Conservation (phyloP, 2,797 vertebrate species). For the Sciurus vulgaris region DNA sequence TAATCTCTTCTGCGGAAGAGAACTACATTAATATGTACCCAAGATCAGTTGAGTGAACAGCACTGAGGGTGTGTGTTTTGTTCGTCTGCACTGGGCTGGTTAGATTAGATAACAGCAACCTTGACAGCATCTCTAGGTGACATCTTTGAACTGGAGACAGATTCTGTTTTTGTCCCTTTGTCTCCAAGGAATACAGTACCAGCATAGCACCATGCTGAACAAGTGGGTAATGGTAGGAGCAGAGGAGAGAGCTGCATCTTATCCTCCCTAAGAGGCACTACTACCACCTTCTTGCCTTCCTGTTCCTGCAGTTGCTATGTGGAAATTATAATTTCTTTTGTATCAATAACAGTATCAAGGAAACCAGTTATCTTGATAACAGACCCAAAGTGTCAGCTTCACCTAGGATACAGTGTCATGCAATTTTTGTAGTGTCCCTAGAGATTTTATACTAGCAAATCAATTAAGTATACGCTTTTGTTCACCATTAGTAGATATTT, state of each 20-base stretch:
- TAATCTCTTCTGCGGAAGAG: neutral
- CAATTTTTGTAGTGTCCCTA: neutral
- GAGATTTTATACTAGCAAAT: neutral
- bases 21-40: neutral
- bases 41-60: neutral
- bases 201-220: rapidly evolving
- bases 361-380: neutral
- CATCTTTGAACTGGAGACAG: neutral
- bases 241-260: too few species aligned
- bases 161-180: neutral
- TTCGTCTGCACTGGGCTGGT: neutral
- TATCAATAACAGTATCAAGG: neutral
- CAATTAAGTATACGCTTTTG: neutral
- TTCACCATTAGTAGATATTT: conserved; percentile 9
- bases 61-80: neutral
- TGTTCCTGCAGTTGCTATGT: neutral
- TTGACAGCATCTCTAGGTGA: neutral
- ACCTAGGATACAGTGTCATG: neutral
- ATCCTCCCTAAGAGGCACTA: neutral
- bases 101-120: neutral
- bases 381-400: neutral
- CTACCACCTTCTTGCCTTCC: neutral
- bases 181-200: neutral
- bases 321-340: conserved; percentile 11
- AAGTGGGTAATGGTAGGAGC: neutral